phyloP scores from a whole-genome alignment of 2,113 vertebrate species.

The Cettia cetti region DNA sequence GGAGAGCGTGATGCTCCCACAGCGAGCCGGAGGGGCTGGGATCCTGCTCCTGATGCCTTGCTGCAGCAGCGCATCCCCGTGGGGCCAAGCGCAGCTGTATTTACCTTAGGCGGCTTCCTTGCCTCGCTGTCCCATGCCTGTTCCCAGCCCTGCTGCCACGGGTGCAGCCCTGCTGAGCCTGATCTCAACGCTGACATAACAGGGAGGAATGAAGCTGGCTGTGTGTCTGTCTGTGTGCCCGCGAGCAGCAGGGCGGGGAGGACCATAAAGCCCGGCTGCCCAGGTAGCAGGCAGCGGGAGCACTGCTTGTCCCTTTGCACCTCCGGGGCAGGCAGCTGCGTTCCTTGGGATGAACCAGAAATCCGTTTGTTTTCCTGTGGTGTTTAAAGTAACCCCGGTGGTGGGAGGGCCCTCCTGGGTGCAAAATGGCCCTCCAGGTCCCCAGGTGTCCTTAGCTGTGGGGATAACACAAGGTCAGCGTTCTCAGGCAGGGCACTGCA shows the following conservation, averaged over 20 bases:
- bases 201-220: not conserved
- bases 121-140: not conserved
- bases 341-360: not conserved
- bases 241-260: not conserved
- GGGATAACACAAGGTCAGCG: not conserved
- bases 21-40: fast-evolving
- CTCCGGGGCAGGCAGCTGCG: not conserved
- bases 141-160: not conserved
- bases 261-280: not conserved
- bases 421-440: not conserved
- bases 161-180: not conserved
- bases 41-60: fast-evolving
- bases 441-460: not conserved
- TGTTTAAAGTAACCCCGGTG: not conserved
- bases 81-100: not conserved
- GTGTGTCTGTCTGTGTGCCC: not conserved
- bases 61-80: fast-evolving
- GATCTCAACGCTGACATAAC: not conserved
- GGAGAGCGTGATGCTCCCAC: fast-evolving
- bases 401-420: not conserved
- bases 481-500: fast-evolving
- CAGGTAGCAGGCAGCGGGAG: not conserved
- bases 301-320: fast-evolving
- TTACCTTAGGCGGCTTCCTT: not conserved
- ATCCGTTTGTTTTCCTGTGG: not conserved